Base-by-base conservation (phyloP, 2,113 vertebrate species). In the Lampris megalopsis region DNA sequence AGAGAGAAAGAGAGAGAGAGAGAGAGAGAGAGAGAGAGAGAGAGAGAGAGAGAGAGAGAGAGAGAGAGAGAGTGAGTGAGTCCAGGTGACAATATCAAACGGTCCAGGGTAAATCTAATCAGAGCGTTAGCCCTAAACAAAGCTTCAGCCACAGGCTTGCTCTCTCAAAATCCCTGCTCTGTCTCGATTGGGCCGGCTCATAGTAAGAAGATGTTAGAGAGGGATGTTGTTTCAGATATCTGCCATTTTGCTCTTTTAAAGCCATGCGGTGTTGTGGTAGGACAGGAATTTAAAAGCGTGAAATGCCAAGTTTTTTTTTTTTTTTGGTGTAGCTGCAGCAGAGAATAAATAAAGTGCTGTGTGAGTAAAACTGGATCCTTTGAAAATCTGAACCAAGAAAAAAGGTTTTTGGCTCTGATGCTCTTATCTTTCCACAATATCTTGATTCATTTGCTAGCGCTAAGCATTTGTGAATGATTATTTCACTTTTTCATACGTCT, bases 51-150 rank as follows among this genome's bases (percentile, higher is more conserved):
- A 4, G 43, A 45, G 43, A 45, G 43, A 57, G 47, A n/a, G 47
- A 41, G 38, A 66, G 61, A 59, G 45, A 66, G 40, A 57, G 37
- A 6, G 10, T 71, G 60, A 80, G 73, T 45, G 79, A 48, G 6
- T 75, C 70, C 79, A 71, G 63, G 73, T 77, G 65, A 64, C 87
- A 89, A 89, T 80, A 79, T 82, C 67, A 68, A 87, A 71, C 4
- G 71, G 79, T 79, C 64, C 64, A 65, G 43, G 67, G 75, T 67
- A 80, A 85, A 88, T 88, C 80, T 79, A 88, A 88, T 92, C 84
- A 88, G 80, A 85, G 77, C 2, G 53, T 63, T 37, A 71, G 83
- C 79, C 83, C 83, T 88, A 79, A 79, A 78, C 68, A 70, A 64
- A 79, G 86, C 54, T 74, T 73, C 65, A 45, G 82, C 87, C 86